Evolutionary conservation across 1,140 invertebrate species (phyloP), one percentile per base, ranked within the genome.

Genomic region (Eriosoma lanigerum): DNA sequence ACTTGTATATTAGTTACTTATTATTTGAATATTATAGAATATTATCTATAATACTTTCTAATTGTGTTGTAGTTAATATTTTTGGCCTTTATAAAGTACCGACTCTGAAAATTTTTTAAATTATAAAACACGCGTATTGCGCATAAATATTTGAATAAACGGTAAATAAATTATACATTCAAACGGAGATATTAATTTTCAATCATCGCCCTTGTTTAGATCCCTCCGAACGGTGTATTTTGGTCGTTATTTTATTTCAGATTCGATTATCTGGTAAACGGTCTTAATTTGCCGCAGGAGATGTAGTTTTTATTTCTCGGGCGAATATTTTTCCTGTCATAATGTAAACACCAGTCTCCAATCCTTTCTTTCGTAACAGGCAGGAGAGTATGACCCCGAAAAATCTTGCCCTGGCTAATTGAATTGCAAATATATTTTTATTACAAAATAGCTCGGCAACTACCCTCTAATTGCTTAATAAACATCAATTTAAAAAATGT

Each of bases 391-490:
- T 3, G 32, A 58, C 38, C 38, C 75, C 52, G 29, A 78, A 78
- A 73, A 78, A 78, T 78, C 75, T 58, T 24, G 13, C 75, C 21
- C 38, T 38, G n/a, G 32, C 38, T 78, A 78, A 78, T 78, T 78
- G 75, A 78, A 78, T 78, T 78, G 75, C 75, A 62, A 78, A 78
- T 78, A 78, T 78, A 46, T 62, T 78, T 75, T 78, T 78, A 62
- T 78, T 78, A 78, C 56, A 60, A 78, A 78, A 78, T 78, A 78
- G 56, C 75, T 78, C n/a, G 56, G 75, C 54, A 56, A 48, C 75
- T 48, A 78, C 75, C 56, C 75, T 62, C 38, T 78, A 78, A 78
- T 78, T 78, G 75, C 75, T 78, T 78, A 78, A 78, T 78, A 78
- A 78, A 78, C 75, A 78, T 60, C 75, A 78, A 60, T 78, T 60